phyloP scores from a whole-genome alignment of 2,888 invertebrate genomes.

The Corbicula japonica region DNA sequence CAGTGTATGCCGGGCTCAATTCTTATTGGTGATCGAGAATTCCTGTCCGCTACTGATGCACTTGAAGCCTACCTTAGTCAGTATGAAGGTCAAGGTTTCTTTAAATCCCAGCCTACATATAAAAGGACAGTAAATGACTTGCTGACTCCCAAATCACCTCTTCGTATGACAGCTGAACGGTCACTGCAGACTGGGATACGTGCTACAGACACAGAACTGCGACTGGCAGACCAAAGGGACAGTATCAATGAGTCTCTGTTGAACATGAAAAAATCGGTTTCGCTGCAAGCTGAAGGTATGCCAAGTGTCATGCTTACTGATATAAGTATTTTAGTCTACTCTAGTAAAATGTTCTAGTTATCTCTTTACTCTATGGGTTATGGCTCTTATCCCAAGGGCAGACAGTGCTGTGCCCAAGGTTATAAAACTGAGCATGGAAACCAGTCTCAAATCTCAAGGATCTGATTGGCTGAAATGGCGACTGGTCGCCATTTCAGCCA shows the following conservation, averaged over 20 bases:
- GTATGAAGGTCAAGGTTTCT: constrained; percentile 65
- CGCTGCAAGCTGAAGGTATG: constrained; percentile 70
- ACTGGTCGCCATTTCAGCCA: too few relatives aligned
- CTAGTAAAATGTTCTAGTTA: too few relatives aligned
- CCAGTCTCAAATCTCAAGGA: too few relatives aligned
- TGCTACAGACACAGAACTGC: constrained; percentile 67
- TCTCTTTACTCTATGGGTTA: too few relatives aligned
- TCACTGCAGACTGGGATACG: constrained; percentile 70
- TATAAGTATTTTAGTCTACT: background rate
- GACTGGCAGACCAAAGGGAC: constrained; percentile 65
- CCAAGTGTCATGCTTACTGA: background rate
- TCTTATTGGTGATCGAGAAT: constrained; percentile 73
- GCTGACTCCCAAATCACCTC: constrained; percentile 70
- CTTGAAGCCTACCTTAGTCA: constrained; percentile 78
- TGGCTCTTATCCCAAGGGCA: too few relatives aligned
- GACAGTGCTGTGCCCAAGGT: too few relatives aligned
- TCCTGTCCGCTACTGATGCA: constrained; percentile 78
- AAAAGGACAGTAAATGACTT: constrained; percentile 67
- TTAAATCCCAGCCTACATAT: constrained; percentile 46
- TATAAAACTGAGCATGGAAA: too few relatives aligned
- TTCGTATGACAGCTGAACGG: constrained; percentile 72
- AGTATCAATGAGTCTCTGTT: constrained; percentile 65
- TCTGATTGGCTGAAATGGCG: too few relatives aligned
- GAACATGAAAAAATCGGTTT: constrained; percentile 68
- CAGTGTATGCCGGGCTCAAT: constrained; percentile 71